These are phyloP conservation scores for Hyperoplus immaculatus DNA, from an alignment of 2,797 vertebrate species.

Conservation along the genomic window DNA sequence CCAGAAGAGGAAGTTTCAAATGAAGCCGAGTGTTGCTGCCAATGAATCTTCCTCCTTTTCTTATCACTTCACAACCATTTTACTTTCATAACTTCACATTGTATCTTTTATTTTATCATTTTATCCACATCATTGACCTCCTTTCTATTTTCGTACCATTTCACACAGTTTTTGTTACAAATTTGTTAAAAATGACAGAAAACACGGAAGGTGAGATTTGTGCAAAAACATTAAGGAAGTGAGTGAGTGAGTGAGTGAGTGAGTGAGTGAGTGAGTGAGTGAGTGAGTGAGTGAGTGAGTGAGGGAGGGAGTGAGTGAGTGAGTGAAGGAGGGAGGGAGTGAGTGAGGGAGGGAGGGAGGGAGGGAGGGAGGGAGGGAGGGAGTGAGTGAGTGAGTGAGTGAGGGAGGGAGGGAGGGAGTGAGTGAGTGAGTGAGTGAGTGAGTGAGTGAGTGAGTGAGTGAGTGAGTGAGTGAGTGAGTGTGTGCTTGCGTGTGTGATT, in stretches of 20 bases:
- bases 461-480: slow-evolving; percentile 27
- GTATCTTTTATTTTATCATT: background rate
- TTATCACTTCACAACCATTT: background rate
- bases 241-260: slow-evolving; percentile 17
- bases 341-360: slow-evolving; percentile 6
- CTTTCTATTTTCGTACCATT: too few species aligned
- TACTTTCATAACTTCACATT: background rate
- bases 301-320: slow-evolving; percentile 45
- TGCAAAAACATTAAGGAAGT: slow-evolving; percentile 42
- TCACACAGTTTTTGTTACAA: background rate
- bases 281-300: slow-evolving; percentile 29
- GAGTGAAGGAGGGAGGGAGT: slow-evolving; percentile 56
- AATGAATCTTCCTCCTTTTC: background rate
- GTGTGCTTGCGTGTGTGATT: too few species aligned
- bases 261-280: slow-evolving; percentile 52
- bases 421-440: slow-evolving; percentile 3
- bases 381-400: slow-evolving; percentile 51
- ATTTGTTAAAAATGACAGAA: slow-evolving; percentile 4
- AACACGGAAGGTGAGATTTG: slow-evolving; percentile 40
- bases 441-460: slow-evolving; percentile 48
- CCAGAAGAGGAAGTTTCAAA: slow-evolving; percentile 51
- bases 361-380: slow-evolving; percentile 49
- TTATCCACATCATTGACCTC: background rate
- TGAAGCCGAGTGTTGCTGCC: background rate
- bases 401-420: slow-evolving; percentile 47